Evolutionary conservation across 2,113 vertebrate genomes (phyloP).

Genomic region (Todiramphus chloris): DNA sequence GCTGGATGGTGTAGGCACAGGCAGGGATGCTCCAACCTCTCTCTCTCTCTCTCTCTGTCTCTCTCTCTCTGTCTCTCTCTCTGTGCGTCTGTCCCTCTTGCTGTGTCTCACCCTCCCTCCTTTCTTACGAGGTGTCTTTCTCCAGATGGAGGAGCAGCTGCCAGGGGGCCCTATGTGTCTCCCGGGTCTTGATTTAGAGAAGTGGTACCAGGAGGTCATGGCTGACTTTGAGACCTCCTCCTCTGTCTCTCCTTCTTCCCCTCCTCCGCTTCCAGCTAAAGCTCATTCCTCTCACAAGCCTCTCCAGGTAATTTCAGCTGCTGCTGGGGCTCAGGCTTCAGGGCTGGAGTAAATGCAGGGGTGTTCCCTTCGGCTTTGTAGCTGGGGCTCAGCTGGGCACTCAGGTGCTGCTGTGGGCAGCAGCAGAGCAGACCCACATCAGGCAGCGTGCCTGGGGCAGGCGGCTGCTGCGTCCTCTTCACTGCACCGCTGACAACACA

Average conservation of each 20-base stretch:
- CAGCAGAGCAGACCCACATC: neutral
- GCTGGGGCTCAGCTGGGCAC: neutral
- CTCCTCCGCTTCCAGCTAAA: conserved; percentile 92
- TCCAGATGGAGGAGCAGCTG: conserved; percentile 76
- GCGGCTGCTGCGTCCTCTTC: neutral
- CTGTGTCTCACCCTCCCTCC: neutral
- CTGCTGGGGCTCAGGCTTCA: neutral
- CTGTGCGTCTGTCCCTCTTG: neutral
- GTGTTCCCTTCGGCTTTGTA: accelerated
- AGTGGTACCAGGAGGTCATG: conserved; percentile 80
- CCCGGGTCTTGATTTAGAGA: conserved; percentile 76
- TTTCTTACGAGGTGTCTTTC: conserved; percentile 11
- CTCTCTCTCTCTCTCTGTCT: neutral
- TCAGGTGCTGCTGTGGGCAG: neutral
- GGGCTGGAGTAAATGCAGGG: neutral
- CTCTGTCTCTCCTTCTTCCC: conserved; percentile 77
- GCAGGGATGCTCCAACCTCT: neutral
- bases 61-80: neutral
- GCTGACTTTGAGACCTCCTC: conserved; percentile 84
- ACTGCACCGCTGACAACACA: neutral
- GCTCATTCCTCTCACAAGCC: conserved; percentile 83
- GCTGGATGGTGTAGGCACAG: neutral
- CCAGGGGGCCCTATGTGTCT: neutral
- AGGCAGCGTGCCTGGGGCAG: neutral
- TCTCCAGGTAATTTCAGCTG: conserved; percentile 83